Base-by-base conservation (phyloP, 64 coral and sea anemone genomes). In the Pachyseris speciosa region DNA sequence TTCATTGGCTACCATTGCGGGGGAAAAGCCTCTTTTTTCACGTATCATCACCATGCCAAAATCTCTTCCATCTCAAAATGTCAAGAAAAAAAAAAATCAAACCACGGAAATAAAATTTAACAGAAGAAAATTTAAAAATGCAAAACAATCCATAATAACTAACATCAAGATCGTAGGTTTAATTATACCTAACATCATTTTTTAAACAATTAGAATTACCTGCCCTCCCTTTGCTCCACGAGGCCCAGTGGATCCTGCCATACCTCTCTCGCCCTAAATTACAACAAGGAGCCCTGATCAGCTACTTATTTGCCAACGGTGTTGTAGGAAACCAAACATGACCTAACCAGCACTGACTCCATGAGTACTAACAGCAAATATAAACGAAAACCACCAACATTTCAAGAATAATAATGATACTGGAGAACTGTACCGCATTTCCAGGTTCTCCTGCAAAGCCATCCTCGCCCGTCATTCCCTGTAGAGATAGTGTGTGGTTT, bases 241-340 rank as follows among this genome's bases (percentile, higher is more conserved):
- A 17, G 49, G 26, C 17, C 74, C 74, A 19, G 29, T 34, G 8
- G 29, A 8, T 78, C 74, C 74, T 55, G 74, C 45, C 27, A 57
- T 34, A 17, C 74, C 74, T 78, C 28, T 22, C 17, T 32, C 47
- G 7, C 74, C 74, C 74, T 78, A 36, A 57, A 78, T 70, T 37
- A 30, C 12, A 38, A 22, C 0, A 70, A 19, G 29, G 2, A 31
- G 5, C 26, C 27, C 12, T 67, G 7, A n/a, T n/a, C n/a, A n/a
- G n/a, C n/a, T n/a, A n/a, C n/a, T n/a, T n/a, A n/a, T n/a, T n/a
- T n/a, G n/a, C n/a, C n/a, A n/a, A n/a, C n/a, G n/a, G n/a, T n/a
- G n/a, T n/a, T n/a, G n/a, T n/a, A n/a, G n/a, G n/a, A n/a, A n/a
- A n/a, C n/a, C n/a, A n/a, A n/a, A n/a, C n/a, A n/a, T n/a, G n/a